Evolutionary conservation across 2,797 vertebrate species (phyloP), one percentile per base, ranked within the genome.

Genomic region (Halcyon badia): DNA sequence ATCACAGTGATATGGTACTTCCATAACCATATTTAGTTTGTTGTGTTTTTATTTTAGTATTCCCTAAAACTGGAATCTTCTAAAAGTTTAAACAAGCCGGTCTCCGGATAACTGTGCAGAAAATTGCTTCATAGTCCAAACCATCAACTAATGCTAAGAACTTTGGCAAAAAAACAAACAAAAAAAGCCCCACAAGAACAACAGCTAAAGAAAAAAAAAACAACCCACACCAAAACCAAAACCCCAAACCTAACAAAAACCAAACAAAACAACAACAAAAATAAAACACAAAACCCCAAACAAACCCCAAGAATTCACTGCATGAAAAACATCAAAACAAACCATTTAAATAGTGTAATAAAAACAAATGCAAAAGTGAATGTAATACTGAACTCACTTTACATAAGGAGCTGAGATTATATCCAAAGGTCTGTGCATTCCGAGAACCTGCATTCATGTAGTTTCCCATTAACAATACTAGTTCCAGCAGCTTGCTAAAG

Each of bases 401-500:
- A 98, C 99, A 99, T 56, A 99, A 98, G 48, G 99, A 99, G 96
- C 99, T 99, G 96, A 99, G 99, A 98, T 99, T 98, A 96, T 99
- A 99, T 97, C 99, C 99, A 72, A 98, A 99, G 25, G 99, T 99
- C 97, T 99, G 99, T 68, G 99, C 99, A 87, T 99, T 99, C 94
- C 99, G 98, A 91, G 99, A 99, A 94, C 99, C 99, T 4, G 99
- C 98, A 57, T 99, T 99, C 99, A 99, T 99, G 98, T 99, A 99
- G 98, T 99, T 99, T 89, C 99, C 99, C 97, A 99, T 98, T 92
- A 99, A 98, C 96, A 99, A 97, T 66, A 99, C 99, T 80, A 99
- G 98, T 98, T 99, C 99, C 98, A 99, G 98, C 87, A 99, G 96
- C 94, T 98, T 98, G 96, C 99, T 98, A 93, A 99, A 99, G 97